A percentile compares a stretch with the other conserved stretches of the same genome.
Conservation (phyloP, 2,888 invertebrate species). For the Lepidocyrtoides sp. region DNA sequence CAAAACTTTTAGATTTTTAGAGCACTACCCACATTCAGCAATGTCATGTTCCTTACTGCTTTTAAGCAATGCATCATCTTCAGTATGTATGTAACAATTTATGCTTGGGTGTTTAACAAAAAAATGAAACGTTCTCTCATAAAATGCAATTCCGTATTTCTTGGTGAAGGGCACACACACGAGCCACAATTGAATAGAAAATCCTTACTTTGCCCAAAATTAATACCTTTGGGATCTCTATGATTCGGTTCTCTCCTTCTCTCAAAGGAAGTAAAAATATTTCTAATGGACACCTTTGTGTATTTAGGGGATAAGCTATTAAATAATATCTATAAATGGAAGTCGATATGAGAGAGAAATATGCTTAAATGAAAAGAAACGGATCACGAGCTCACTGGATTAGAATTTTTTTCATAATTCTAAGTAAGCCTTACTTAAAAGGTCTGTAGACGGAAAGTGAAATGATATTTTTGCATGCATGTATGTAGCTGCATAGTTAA, state of each 20-base stretch:
- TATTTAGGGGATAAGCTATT: background rate
- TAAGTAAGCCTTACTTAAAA: background rate
- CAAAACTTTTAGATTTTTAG: background rate
- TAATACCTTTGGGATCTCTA: background rate
- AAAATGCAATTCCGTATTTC: background rate
- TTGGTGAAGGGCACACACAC: background rate
- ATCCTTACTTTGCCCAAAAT: slow-evolving; percentile 1
- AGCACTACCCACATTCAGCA: background rate
- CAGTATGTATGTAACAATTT: no score
- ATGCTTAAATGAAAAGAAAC: background rate
- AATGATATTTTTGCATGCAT: slow-evolving; percentile 19
- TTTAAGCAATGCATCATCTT: background rate
- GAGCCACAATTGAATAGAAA: slow-evolving; percentile 31
- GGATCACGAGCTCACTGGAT: background rate
- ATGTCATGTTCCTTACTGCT: background rate
- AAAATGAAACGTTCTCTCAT: background rate
- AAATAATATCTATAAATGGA: background rate
- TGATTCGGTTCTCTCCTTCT: background rate
- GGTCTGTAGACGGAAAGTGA: background rate
- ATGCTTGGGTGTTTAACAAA: background rate
- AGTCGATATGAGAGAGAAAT: background rate
- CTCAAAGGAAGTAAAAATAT: background rate
- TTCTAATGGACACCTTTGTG: slow-evolving; percentile 23
- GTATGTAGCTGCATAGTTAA: background rate
- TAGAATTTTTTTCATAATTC: slow-evolving; percentile 2